Evolutionary conservation across 2,113 vertebrate species (phyloP).

Genomic region (Gallinago undulata): DNA sequence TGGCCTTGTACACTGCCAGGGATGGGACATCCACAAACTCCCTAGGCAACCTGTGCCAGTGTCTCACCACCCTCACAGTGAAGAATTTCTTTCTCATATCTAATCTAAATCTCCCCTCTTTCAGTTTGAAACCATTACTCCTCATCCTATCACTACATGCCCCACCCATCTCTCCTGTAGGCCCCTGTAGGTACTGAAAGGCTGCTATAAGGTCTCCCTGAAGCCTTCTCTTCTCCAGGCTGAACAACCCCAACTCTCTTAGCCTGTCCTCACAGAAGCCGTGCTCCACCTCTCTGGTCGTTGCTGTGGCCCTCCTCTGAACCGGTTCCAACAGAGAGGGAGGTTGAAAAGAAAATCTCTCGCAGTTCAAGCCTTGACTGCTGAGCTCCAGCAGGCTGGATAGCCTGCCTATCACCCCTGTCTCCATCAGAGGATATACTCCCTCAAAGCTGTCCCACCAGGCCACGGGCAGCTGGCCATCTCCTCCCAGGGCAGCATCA

Average conservation of each 20-base stretch:
- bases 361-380: background rate
- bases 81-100: background rate
- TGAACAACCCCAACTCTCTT: background rate
- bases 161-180: background rate
- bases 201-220: background rate
- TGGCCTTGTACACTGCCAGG: background rate
- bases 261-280: background rate
- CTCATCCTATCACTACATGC: background rate
- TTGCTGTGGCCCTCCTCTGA: background rate
- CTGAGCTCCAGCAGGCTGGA: background rate
- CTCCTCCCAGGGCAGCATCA: accelerated
- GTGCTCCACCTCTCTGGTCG: background rate
- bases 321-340: background rate
- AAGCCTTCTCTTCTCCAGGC: background rate
- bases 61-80: background rate
- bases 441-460: background rate
- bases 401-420: accelerated
- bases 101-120: background rate
- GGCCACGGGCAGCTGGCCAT: background rate
- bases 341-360: background rate
- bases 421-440: background rate
- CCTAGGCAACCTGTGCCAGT: background rate
- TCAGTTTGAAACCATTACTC: background rate
- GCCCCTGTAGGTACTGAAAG: background rate
- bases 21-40: background rate